Conservation (phyloP, 2,888 invertebrate species). For the Agrotis ipsilon region DNA sequence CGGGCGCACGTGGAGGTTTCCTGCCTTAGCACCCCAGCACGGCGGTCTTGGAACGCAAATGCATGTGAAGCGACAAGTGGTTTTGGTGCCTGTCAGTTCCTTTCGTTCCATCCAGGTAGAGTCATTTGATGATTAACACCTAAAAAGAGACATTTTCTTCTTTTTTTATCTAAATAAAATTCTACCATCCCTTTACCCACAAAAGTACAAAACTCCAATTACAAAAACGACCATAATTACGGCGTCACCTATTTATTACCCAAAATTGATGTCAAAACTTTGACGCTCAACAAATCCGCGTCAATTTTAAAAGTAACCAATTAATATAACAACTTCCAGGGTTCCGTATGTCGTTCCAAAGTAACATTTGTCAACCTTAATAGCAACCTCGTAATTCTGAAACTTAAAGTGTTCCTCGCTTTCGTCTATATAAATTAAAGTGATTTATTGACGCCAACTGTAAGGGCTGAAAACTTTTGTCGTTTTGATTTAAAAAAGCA, state of each 20-base stretch:
- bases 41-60: too few relatives aligned
- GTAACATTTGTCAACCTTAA: conserved; percentile 82
- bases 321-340: conserved; percentile 61
- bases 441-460: conserved; percentile 86
- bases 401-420: conserved; percentile 80
- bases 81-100: too few relatives aligned
- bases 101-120: too few relatives aligned
- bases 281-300: conserved; percentile 53
- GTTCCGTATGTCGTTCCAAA: conserved; percentile 64
- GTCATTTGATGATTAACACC: too few relatives aligned
- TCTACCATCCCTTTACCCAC: too few relatives aligned
- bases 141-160: not conserved
- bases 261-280: conserved; percentile 60
- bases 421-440: conserved; percentile 88
- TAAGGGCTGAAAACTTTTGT: conserved; percentile 82
- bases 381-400: conserved; percentile 72
- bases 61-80: too few relatives aligned
- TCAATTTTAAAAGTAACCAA: conserved; percentile 62
- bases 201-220: conserved; percentile 33
- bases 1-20: too few relatives aligned
- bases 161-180: not conserved
- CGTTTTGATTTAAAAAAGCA: conserved; percentile 82
- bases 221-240: conserved; percentile 26
- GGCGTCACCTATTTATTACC: conserved; percentile 47
- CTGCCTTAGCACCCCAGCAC: too few relatives aligned